These are phyloP conservation scores for Drosophila percnosoma DNA, from an alignment of 2,888 invertebrate genomes.

Conservation along the genomic window DNA sequence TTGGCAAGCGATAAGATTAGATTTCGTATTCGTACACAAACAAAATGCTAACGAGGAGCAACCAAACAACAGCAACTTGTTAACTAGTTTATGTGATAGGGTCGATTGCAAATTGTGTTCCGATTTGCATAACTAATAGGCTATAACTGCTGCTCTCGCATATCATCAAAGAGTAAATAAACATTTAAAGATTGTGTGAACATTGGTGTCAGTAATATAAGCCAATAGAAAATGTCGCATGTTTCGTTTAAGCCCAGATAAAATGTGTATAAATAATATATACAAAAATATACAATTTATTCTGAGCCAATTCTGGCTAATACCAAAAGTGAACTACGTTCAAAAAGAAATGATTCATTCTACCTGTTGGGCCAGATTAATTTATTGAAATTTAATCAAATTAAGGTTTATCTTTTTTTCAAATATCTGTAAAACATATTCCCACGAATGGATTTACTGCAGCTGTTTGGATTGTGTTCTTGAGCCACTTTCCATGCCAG, in stretches of 20 bases:
- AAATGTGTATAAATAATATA: not conserved
- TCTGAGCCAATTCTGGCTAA: not conserved
- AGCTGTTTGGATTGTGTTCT: slow-evolving; percentile 16
- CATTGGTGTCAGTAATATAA: slow-evolving; percentile 6
- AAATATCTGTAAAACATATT: not conserved
- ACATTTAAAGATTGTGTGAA: slow-evolving; percentile 29
- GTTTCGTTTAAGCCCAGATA: not conserved
- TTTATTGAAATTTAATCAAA: not conserved
- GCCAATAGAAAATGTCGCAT: not conserved
- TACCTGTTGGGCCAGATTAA: not conserved
- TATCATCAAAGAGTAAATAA: slow-evolving; percentile 20
- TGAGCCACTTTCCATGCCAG: slow-evolving; percentile 45
- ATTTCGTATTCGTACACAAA: slow-evolving; percentile 37
- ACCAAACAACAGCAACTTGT: slow-evolving; percentile 47
- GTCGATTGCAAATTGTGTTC: slow-evolving; percentile 61
- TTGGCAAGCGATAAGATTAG: slow-evolving; percentile 65
- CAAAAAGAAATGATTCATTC: not conserved
- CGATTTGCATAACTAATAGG: slow-evolving; percentile 76
- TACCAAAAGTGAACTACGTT: not conserved
- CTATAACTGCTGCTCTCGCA: slow-evolving; percentile 60
- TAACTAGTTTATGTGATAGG: slow-evolving; percentile 73
- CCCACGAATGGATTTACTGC: not conserved
- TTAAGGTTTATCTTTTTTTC: not conserved
- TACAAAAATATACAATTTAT: not conserved
- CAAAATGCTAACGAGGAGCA: slow-evolving; percentile 28